A percentile compares a stretch with the other conserved stretches of the same genome.
Evolutionary conservation across 2,888 invertebrate species (phyloP).

Genomic region (Ashinkailepas kermadecensis): DNA sequence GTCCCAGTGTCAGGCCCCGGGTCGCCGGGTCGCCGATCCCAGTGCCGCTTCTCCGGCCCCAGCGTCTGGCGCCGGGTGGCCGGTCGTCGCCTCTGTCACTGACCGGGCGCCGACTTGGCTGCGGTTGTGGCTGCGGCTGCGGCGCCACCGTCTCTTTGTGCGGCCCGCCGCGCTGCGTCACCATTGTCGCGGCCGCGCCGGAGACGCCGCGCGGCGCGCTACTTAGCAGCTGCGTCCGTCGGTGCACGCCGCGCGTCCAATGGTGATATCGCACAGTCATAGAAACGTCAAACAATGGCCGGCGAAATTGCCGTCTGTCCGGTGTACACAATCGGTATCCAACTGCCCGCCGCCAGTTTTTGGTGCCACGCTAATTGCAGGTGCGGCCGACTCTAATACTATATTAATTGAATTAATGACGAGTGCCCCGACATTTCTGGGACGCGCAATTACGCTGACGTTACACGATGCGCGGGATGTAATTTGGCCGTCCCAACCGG

Average conservation of each 20-base stretch:
- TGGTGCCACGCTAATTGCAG: background rate
- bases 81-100: background rate
- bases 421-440: slow-evolving; percentile 3
- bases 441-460: background rate
- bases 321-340: background rate
- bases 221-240: background rate
- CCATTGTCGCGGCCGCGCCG: slow-evolving; percentile 1
- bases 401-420: slow-evolving; percentile 15
- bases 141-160: background rate
- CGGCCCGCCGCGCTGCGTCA: background rate
- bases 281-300: slow-evolving; percentile 15
- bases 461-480: background rate
- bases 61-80: too few relatives aligned
- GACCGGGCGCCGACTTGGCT: background rate
- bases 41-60: too few relatives aligned
- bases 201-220: background rate
- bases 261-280: background rate
- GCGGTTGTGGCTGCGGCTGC: background rate
- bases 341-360: background rate
- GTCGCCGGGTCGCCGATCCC: too few relatives aligned
- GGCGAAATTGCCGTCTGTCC: background rate
- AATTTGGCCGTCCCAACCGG: background rate
- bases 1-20: background rate
- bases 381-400: background rate
- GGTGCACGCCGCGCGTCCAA: background rate